Evolutionary conservation across 2,113 vertebrate species (phyloP), one percentile per base, ranked within the genome.

Genomic region (Haplochromis vanheusdeni): DNA sequence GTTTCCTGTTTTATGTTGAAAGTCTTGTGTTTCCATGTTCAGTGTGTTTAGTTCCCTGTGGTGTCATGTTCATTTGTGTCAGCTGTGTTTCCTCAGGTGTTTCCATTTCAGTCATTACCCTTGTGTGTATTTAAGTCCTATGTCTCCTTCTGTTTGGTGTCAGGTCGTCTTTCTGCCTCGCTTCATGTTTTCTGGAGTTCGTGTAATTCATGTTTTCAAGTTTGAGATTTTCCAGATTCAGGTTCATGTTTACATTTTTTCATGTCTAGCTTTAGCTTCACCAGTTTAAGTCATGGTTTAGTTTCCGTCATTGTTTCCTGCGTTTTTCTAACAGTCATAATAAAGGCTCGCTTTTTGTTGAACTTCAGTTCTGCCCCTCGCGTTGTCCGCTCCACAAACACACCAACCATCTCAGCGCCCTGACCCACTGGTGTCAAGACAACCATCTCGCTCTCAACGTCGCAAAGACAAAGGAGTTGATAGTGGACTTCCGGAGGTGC

Each of bases 261-360:
- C 12, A 26, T 5, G 12, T 56, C 3, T 0, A 2, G 6, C 55
- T 56, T 56, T 9, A 56, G 55, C 55, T 56, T 14, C 23, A 56
- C 23, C 4, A 2, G 23, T 14, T 56, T 28, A 5, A 3, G 13
- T 28, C 55, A 8, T 0, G 7, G 23, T 56, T 56, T 56, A 2
- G 7, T 56, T 56, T 56, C 1, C 1, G 3, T 56, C 23, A 1
- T 5, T 5, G 55, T 28, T 56, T 56, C 55, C 13, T 56, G 13
- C 0, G 0, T 1, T 56, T 9, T 2, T 56, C 23, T 56, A 56
- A 28, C 23, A 16, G 0, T 9, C 55, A 16, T 16, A 56, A 5
- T 3, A 56, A 56, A 56, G 23, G 7, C 13, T 58, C 1, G 0
- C 26, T 31, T 31, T 16, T 4, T 58, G 26, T 58, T 58, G 26